phyloP scores from a whole-genome alignment of 2,113 vertebrate species.

The Rhinoderma darwinii region DNA sequence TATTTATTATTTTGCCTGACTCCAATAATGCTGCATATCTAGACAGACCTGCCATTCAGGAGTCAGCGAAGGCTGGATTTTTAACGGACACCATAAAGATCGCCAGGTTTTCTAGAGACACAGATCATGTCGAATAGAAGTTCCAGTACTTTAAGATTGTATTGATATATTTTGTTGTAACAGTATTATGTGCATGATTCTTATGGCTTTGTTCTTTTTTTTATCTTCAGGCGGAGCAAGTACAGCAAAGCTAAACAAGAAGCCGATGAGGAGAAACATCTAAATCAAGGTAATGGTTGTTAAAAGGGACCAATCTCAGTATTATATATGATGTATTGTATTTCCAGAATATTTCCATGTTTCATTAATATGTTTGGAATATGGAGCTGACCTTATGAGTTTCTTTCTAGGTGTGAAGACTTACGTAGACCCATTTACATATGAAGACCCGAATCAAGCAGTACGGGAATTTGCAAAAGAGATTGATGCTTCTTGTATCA shows the following conservation, averaged over 20 bases:
- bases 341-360: neutral
- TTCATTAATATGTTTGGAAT: neutral
- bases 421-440: slow-evolving; percentile 97
- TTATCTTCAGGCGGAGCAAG: slow-evolving; percentile 87
- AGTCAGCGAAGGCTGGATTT: no score
- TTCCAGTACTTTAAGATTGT: neutral
- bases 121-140: neutral
- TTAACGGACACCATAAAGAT: neutral
- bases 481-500: slow-evolving; percentile 97
- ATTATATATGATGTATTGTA: neutral
- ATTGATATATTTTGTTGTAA: neutral
- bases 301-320: neutral
- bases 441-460: slow-evolving; percentile 98
- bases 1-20: no score
- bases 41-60: no score
- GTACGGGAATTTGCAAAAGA: slow-evolving; percentile 98
- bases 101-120: neutral
- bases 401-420: slow-evolving; percentile 88
- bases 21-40: no score
- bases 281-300: slow-evolving; percentile 87
- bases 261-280: slow-evolving; percentile 93
- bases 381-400: neutral
- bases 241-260: slow-evolving; percentile 98
- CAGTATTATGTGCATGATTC: neutral
- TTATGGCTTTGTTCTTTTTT: slow-evolving; percentile 63